Base-by-base conservation (phyloP, 1,140 invertebrate species). In the Drosophila nigromelanica region DNA sequence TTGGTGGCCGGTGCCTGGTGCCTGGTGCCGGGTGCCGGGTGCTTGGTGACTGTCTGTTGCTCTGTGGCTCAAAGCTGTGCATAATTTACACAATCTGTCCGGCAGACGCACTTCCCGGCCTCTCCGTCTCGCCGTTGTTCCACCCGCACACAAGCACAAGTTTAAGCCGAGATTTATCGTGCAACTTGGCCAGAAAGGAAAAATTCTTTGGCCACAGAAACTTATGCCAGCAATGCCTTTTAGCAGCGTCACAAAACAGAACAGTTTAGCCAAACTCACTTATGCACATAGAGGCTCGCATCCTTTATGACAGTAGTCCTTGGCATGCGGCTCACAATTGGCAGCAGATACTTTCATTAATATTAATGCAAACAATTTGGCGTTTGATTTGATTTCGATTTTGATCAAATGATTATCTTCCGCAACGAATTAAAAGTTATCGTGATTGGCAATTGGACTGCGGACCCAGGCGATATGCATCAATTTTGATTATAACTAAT, bases 21-120 rank as follows among this genome's bases (percentile, higher is more conserved):
- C 42, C 47, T 58, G 76, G 18, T 18, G 18, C 18, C 18, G n/a
- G 47, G 59, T 55, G 61, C 45, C 48, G 37, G 60, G 43, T 64
- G 54, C 47, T 40, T 58, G 76, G 52, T 39, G 54, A 15, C 45
- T 66, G 39, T n/a, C 10, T 54, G 67, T 64, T 66, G 52, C 42
- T 43, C 54, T 48, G 35, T 43, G 59, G 59, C 71, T 67, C 58
- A 76, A 59, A 82, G 75, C 71, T 67, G 67, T 87, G 82, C 82
- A 87, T 89, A 86, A 81, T 86, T 86, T 86, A 87, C 78, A 82
- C 75, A 86, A 87, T 87, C 75, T 80, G 50, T 69, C 70, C 61
- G 58, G 14, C 50, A 35, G 27, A 18, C 18, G 18, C 18, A 18
- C 18, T 18, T 18, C 18, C 18, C 18, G 18, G 1, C 18, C 18